Evolutionary conservation across 2,797 vertebrate genomes (phyloP).

Genomic region (Dermochelys coriacea): DNA sequence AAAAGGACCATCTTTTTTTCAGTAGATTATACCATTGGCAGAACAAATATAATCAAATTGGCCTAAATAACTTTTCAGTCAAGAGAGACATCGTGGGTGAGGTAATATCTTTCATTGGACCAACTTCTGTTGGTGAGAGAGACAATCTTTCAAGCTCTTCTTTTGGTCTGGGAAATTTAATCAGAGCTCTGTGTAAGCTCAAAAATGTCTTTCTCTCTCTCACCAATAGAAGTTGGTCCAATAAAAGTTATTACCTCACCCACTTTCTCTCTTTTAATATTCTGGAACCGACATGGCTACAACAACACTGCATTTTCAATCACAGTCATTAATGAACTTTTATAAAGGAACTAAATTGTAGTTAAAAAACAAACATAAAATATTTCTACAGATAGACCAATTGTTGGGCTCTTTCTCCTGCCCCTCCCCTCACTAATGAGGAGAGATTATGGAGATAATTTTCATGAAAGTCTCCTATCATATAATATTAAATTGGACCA

Average conservation of each 20-base stretch:
- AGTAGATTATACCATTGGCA: not conserved
- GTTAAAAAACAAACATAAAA: constrained; percentile 40
- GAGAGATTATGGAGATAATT: constrained; percentile 36
- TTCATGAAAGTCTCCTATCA: constrained; percentile 46
- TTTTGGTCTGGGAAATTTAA: not conserved
- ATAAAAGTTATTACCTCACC: not conserved
- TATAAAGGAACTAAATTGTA: not conserved
- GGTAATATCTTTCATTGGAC: not conserved
- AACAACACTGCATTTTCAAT: not conserved
- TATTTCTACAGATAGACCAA: constrained; percentile 27
- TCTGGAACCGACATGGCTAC: not conserved
- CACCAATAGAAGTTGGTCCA: not conserved
- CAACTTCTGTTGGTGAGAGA: not conserved
- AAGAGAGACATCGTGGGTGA: not conserved
- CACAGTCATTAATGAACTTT: not conserved
- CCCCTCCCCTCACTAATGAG: constrained; percentile 28
- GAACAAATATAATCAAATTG: not conserved
- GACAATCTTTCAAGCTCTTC: not conserved
- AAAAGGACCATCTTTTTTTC: not conserved
- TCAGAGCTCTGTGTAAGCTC: not conserved
- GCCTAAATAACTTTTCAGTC: not conserved
- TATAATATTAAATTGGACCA: constrained; percentile 16
- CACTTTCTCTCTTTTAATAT: not conserved
- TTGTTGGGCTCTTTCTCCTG: not conserved
- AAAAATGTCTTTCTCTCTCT: not conserved